Evolutionary conservation across 2,888 invertebrate species (phyloP).

Genomic region (Axea sp.): DNA sequence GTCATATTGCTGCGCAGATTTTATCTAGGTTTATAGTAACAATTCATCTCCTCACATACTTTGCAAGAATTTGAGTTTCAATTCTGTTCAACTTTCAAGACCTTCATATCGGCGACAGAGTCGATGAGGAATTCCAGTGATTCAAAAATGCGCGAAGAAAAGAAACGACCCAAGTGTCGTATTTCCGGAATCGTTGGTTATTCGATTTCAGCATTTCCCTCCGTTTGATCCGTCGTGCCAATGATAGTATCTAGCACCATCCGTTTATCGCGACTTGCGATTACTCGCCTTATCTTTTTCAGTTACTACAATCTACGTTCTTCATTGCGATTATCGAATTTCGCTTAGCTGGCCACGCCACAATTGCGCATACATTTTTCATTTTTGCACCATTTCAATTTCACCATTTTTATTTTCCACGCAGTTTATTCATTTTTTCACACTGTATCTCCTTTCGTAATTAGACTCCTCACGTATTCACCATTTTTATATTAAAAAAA

Average conservation of each 20-base stretch:
- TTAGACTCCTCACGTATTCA: too few species aligned
- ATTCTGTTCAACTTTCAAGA: slow-evolving; percentile 57
- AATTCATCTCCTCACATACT: slow-evolving; percentile 57
- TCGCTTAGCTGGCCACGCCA: slow-evolving; percentile 69
- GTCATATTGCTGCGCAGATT: too few species aligned
- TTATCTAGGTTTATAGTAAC: slow-evolving; percentile 53
- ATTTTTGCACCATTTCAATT: slow-evolving; percentile 48
- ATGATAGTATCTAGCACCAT: slow-evolving; percentile 45
- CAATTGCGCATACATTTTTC: slow-evolving; percentile 53
- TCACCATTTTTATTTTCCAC: slow-evolving; percentile 28
- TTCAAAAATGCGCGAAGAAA: slow-evolving; percentile 44
- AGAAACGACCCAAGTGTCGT: slow-evolving; percentile 49
- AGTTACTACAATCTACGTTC: slow-evolving; percentile 67
- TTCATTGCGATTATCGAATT: slow-evolving; percentile 73
- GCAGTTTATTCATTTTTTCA: slow-evolving; percentile 11
- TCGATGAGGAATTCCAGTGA: slow-evolving; percentile 52
- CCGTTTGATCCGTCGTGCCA: slow-evolving; percentile 46
- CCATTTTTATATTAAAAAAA: too few species aligned
- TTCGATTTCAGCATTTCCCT: slow-evolving; percentile 58
- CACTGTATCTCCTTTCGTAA: background rate
- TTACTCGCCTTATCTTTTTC: slow-evolving; percentile 51
- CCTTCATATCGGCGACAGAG: slow-evolving; percentile 52
- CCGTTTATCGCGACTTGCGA: slow-evolving; percentile 43
- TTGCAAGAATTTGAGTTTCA: slow-evolving; percentile 43
- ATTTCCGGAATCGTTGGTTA: slow-evolving; percentile 55